phyloP scores from a whole-genome alignment of 2,113 vertebrate species.

The Urocolius indicus region DNA sequence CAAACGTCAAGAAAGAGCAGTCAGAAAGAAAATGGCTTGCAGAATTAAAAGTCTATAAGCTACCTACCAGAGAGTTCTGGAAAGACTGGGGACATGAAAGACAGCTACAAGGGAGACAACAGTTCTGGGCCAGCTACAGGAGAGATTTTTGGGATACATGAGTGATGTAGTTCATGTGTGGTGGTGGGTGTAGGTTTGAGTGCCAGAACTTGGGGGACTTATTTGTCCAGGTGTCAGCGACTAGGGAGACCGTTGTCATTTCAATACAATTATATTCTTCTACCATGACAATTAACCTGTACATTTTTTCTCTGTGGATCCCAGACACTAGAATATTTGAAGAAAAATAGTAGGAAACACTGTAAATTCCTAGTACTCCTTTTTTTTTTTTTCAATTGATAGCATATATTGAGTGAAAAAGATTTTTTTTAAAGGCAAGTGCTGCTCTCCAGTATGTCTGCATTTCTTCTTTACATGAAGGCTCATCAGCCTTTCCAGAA shows the following conservation, averaged over 20 bases:
- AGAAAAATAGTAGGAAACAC: background rate
- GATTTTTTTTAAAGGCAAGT: background rate
- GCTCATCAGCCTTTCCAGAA: background rate
- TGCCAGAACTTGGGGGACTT: background rate
- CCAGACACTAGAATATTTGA: background rate
- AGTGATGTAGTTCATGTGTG: fast-evolving
- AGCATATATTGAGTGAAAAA: background rate
- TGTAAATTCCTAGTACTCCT: background rate
- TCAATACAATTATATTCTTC: background rate
- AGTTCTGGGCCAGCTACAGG: background rate
- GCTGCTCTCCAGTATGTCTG: background rate
- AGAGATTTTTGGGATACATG: background rate
- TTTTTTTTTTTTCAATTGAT: background rate
- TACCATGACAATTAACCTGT: background rate
- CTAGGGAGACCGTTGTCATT: background rate
- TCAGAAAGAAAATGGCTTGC: background rate
- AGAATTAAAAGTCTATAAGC: background rate
- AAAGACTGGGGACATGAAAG: background rate
- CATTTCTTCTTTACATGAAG: background rate
- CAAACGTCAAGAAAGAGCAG: background rate
- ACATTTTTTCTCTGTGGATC: background rate
- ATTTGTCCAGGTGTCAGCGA: background rate
- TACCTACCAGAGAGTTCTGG: background rate
- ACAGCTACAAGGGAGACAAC: background rate
- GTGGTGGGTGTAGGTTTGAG: background rate